Percentiles rank a stretch among this genome's conserved stretches.
Conservation (phyloP, 2,888 invertebrate genomes). For the Eupsilia transversa region DNA sequence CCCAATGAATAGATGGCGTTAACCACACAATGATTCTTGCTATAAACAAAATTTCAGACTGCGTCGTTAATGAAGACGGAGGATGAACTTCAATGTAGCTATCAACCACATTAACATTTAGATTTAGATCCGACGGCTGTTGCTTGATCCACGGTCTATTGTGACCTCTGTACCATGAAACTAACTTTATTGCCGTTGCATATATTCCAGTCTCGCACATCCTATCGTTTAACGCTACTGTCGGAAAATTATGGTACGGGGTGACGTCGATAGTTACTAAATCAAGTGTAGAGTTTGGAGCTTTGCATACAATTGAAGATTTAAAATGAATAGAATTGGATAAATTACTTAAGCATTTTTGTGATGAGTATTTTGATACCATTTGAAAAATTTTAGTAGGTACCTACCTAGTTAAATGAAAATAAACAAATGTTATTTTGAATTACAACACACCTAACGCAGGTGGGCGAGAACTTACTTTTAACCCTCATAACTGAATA, state of each 20-base stretch:
- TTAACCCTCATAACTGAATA: slow-evolving; percentile 56
- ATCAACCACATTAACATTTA: slow-evolving; percentile 68
- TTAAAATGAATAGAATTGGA: slow-evolving; percentile 35
- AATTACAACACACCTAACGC: slow-evolving; percentile 26
- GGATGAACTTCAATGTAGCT: slow-evolving; percentile 34
- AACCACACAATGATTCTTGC: slow-evolving; percentile 13
- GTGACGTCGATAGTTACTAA: slow-evolving; percentile 35
- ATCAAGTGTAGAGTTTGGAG: slow-evolving; percentile 35
- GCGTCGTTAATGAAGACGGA: slow-evolving; percentile 34
- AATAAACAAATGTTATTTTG: slow-evolving; percentile 29
- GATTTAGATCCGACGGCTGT: slow-evolving; percentile 65
- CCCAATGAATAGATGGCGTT: slow-evolving; percentile 25
- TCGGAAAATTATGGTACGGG: slow-evolving; percentile 34
- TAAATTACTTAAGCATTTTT: background rate
- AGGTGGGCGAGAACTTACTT: slow-evolving; percentile 49
- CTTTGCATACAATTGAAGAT: slow-evolving; percentile 30
- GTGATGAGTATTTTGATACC: slow-evolving; percentile 2
- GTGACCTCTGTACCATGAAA: slow-evolving; percentile 50
- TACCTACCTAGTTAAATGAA: background rate
- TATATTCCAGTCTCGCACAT: slow-evolving; percentile 5
- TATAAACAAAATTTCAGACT: slow-evolving; percentile 41
- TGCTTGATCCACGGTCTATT: slow-evolving; percentile 67
- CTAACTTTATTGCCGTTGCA: slow-evolving; percentile 9
- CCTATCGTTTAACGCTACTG: slow-evolving; percentile 18
- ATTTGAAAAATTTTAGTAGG: slow-evolving; percentile 3